Evolutionary conservation across 2,797 vertebrate species (phyloP).

Genomic region (Ispidina picta): DNA sequence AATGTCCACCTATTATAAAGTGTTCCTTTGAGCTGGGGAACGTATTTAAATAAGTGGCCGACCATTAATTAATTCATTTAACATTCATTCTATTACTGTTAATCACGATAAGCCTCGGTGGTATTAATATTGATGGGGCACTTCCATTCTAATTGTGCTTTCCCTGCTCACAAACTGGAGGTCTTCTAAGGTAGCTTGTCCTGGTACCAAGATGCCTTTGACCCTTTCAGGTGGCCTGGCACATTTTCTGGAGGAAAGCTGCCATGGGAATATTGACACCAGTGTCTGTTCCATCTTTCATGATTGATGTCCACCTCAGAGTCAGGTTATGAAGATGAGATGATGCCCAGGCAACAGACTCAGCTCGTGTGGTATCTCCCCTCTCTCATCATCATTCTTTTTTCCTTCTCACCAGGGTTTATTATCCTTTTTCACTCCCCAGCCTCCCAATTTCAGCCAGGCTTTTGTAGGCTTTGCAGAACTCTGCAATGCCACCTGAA

Average conservation of each 20-base stretch:
- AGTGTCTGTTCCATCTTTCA: not conserved
- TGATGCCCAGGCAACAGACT: not conserved
- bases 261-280: not conserved
- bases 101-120: constrained; percentile 67
- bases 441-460: not conserved
- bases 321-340: not conserved
- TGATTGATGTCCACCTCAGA: not conserved
- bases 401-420: not conserved
- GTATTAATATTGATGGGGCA: constrained; percentile 71
- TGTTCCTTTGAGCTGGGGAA: constrained; percentile 66
- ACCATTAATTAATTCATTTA: constrained; percentile 76
- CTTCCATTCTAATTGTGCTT: constrained; percentile 43
- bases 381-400: not conserved
- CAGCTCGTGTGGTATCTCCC: not conserved
- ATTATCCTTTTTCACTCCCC: not conserved
- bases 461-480: not conserved
- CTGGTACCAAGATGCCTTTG: not conserved
- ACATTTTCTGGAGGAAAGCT: not conserved
- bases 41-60: constrained; percentile 75
- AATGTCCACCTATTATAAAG: constrained; percentile 74
- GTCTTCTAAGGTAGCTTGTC: not conserved
- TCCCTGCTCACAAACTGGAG: not conserved
- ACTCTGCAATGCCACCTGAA: not conserved
- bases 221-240: not conserved
- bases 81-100: constrained; percentile 71